phyloP scores from a whole-genome alignment of 1,140 invertebrate species.

The Sesamia nonagrioides region DNA sequence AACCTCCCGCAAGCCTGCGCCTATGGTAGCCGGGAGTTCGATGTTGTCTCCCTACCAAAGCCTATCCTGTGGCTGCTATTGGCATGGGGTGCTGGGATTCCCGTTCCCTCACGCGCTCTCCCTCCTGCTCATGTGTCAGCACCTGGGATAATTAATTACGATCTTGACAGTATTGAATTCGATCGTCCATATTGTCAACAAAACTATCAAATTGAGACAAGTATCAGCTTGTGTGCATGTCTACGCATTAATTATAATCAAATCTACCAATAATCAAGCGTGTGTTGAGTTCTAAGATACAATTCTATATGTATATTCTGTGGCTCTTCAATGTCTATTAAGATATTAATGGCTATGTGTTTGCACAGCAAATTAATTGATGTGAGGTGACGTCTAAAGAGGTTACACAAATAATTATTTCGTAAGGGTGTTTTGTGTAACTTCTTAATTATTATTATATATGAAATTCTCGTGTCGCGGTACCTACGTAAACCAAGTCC shows the following conservation, averaged over 20 bases:
- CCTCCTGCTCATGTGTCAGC: no score
- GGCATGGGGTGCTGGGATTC: no score
- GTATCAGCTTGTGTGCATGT: neutral
- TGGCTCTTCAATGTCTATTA: conserved; percentile 13
- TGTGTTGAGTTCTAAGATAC: neutral
- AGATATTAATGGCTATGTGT: conserved; percentile 12
- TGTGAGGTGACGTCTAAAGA: neutral
- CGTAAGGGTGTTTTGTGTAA: neutral
- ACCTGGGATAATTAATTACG: no score
- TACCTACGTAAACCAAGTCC: no score
- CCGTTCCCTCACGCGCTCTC: no score
- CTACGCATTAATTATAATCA: neutral
- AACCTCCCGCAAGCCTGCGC: no score
- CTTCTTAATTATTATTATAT: neutral
- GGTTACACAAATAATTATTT: neutral
- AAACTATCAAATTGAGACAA: neutral
- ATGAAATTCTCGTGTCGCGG: no score
- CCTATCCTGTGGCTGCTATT: no score
- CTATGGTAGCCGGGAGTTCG: no score
- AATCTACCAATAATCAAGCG: neutral
- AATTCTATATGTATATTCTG: neutral
- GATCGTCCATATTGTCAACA: neutral
- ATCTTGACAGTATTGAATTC: neutral
- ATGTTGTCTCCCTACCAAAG: no score
- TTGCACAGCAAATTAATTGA: conserved; percentile 27